Conservation (phyloP, 2,888 invertebrate genomes). For the Cephalotes varians region DNA sequence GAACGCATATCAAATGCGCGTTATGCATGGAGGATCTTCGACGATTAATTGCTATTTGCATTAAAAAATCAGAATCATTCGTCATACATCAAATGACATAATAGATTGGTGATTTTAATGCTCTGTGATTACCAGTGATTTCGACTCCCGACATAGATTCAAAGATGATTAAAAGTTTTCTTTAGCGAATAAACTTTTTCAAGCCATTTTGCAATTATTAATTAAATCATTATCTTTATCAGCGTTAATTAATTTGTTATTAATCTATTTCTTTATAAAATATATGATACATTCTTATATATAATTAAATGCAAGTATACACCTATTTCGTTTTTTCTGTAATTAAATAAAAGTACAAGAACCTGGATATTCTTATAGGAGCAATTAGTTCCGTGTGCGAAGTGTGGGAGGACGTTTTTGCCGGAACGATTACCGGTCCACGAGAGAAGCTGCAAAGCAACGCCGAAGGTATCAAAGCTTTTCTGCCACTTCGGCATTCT, state of each 20-base stretch:
- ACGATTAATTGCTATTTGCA: not conserved
- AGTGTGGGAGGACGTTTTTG: conserved; percentile 90
- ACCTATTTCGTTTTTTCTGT: not conserved
- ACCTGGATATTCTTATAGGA: conserved; percentile 81
- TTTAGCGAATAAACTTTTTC: not conserved
- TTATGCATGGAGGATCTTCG: not conserved
- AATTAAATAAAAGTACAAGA: not conserved
- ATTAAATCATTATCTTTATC: not conserved
- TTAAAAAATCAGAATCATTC: conserved; percentile 11
- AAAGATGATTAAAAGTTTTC: not conserved
- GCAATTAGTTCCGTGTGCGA: conserved; percentile 88
- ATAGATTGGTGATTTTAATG: not conserved
- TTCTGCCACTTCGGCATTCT: not conserved
- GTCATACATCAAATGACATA: not conserved
- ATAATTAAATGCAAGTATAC: not conserved
- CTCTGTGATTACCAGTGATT: not conserved
- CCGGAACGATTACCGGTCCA: conserved; percentile 90
- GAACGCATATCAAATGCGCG: conserved; percentile 20
- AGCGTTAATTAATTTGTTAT: not conserved
- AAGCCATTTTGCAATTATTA: not conserved
- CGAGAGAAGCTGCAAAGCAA: conserved; percentile 85
- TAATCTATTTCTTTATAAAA: not conserved
- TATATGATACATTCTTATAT: not conserved
- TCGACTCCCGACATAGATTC: not conserved
- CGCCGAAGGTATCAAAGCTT: conserved; percentile 56